Conservation (phyloP, 2,113 vertebrate species). For the Gopherus flavomarginatus region DNA sequence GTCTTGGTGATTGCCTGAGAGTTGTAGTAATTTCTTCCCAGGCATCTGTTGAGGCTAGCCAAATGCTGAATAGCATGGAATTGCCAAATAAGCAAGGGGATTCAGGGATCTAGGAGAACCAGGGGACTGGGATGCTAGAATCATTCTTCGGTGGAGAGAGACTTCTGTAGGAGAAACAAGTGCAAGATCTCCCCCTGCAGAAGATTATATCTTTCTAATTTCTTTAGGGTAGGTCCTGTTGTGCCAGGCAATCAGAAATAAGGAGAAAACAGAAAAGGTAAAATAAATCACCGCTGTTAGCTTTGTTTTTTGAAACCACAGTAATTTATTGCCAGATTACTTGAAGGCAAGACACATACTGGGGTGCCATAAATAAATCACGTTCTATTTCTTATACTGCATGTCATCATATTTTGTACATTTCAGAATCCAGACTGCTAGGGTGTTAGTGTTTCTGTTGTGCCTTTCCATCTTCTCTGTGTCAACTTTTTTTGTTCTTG, state of each 20-base stretch:
- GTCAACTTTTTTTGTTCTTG: not conserved
- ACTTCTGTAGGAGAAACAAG: conserved; percentile 39
- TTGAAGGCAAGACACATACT: conserved; percentile 39
- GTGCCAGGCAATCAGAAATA: conserved; percentile 47
- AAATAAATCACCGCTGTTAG: conserved; percentile 40
- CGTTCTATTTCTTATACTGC: conserved; percentile 14
- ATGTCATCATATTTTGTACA: not conserved
- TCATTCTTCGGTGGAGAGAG: not conserved
- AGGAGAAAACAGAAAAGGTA: conserved; percentile 39
- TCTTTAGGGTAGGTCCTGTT: conserved; percentile 21
- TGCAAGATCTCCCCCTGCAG: not conserved
- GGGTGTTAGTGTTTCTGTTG: not conserved
- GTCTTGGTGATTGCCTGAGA: not conserved
- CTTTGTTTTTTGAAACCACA: conserved; percentile 40
- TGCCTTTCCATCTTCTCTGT: not conserved
- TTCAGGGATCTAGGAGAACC: not conserved
- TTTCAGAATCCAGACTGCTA: not conserved
- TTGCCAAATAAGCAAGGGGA: not conserved
- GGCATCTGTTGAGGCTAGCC: not conserved
- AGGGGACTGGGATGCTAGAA: not conserved
- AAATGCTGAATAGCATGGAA: not conserved
- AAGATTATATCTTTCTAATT: conserved; percentile 50
- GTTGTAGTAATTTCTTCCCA: not conserved
- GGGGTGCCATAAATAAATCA: conserved; percentile 53
- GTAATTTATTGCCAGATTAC: conserved; percentile 50